These are phyloP conservation scores for Zaprionus davidi DNA, from an alignment of 1,140 invertebrate genomes.

Conservation along the genomic window DNA sequence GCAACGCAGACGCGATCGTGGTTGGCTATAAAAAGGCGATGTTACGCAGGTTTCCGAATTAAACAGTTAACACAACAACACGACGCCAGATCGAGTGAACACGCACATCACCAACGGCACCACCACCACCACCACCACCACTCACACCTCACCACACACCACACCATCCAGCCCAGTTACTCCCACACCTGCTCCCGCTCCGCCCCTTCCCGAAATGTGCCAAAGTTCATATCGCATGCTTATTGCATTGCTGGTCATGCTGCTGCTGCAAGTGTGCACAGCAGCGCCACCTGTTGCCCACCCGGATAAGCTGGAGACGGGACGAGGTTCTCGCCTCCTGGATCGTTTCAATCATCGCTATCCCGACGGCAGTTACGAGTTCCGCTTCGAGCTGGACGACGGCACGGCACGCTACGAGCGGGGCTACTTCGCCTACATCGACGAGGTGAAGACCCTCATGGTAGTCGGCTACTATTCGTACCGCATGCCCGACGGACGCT, in stretches of 20 bases:
- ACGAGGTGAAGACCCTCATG: conserved; percentile 72
- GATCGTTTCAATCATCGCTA: conserved; percentile 78
- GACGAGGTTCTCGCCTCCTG: conserved; percentile 43
- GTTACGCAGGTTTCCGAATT: conserved; percentile 80
- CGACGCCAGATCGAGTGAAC: conserved; percentile 42
- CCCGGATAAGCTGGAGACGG: neutral
- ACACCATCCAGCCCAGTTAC: neutral
- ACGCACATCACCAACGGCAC: neutral
- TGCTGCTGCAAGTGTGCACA: conserved; percentile 14
- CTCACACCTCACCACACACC: conserved; percentile 19
- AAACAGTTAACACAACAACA: conserved; percentile 76
- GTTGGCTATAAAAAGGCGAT: conserved; percentile 75
- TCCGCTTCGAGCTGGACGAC: conserved; percentile 73
- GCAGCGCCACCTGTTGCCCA: conserved; percentile 23
- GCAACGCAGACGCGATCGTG: conserved; percentile 20
- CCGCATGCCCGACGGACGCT: conserved; percentile 71
- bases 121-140: conserved; percentile 1
- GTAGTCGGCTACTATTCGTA: conserved; percentile 81
- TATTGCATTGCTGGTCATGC: conserved; percentile 14
- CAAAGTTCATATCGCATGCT: conserved; percentile 6
- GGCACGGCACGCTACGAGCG: conserved; percentile 78
- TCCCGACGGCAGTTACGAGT: conserved; percentile 81
- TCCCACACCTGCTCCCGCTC: conserved; percentile 2
- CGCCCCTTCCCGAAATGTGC: conserved; percentile 27
- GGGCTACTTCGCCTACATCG: conserved; percentile 69